Evolutionary conservation across 2,888 invertebrate species (phyloP).

Genomic region (Napeogenes sylphis): DNA sequence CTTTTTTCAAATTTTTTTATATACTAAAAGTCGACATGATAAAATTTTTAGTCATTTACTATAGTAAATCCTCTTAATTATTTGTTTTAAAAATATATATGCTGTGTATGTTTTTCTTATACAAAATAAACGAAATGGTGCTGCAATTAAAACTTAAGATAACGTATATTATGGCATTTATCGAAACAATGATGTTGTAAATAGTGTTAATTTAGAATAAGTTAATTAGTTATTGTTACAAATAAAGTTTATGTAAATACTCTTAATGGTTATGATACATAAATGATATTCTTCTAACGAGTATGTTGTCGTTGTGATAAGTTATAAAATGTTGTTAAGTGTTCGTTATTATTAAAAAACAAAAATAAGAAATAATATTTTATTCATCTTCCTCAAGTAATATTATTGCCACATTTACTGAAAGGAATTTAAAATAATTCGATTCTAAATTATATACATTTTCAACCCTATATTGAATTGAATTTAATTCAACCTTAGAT

Average conservation of each 20-base stretch:
- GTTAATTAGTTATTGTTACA: neutral
- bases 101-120: no score
- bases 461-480: no score
- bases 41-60: no score
- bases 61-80: no score
- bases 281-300: neutral
- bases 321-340: slow-evolving; percentile 14
- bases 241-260: neutral
- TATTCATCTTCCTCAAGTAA: neutral
- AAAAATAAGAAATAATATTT: neutral
- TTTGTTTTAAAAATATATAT: no score
- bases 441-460: no score
- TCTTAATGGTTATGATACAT: neutral
- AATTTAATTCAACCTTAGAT: no score
- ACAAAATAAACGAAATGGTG: slow-evolving; percentile 2
- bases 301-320: slow-evolving; percentile 18
- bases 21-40: no score
- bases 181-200: slow-evolving; percentile 14
- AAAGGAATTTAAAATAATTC: neutral
- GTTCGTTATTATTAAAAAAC: slow-evolving; percentile 21
- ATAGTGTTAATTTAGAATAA: slow-evolving; percentile 6
- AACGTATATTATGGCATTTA: slow-evolving; percentile 19
- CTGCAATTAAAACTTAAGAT: slow-evolving; percentile 4
- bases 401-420: neutral
- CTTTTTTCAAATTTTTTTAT: no score